phyloP scores from a whole-genome alignment of 64 coral and sea anemone species.

The Pocillopora damicornis region DNA sequence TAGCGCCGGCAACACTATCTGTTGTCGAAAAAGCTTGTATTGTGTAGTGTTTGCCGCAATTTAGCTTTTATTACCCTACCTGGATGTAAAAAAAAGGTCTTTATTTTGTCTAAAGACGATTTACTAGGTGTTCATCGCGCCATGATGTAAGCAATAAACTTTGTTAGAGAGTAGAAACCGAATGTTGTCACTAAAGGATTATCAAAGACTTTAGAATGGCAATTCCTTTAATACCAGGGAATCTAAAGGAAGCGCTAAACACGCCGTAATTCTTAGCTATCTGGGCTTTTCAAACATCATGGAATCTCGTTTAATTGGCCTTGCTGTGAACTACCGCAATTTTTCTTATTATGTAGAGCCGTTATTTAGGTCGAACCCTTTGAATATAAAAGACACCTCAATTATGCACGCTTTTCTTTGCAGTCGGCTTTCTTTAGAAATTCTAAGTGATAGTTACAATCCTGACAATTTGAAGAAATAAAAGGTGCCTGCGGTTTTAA shows the following conservation, averaged over 20 bases:
- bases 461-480: slow-evolving; percentile 5
- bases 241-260: not conserved
- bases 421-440: slow-evolving; percentile 35
- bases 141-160: not conserved
- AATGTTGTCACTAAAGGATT: slow-evolving; percentile 14
- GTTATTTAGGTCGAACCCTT: slow-evolving; percentile 15
- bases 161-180: not conserved
- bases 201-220: not conserved
- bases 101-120: slow-evolving; percentile 34
- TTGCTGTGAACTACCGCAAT: slow-evolving; percentile 12
- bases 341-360: slow-evolving; percentile 3
- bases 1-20: slow-evolving; percentile 53
- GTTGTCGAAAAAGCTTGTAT: slow-evolving; percentile 48
- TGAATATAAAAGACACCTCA: slow-evolving; percentile 23
- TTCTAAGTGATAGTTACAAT: slow-evolving; percentile 36
- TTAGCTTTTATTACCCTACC: slow-evolving; percentile 57
- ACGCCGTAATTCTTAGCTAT: not conserved
- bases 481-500: not conserved
- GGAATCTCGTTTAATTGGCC: slow-evolving; percentile 14
- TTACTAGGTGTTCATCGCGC: not conserved
- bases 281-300: not conserved
- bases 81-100: slow-evolving; percentile 35
- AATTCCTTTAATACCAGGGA: slow-evolving; percentile 11
- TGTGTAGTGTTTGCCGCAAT: slow-evolving; percentile 49
- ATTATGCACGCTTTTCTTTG: slow-evolving; percentile 17